These are phyloP conservation scores for Dendrocincla fuliginosa DNA, from an alignment of 2,797 vertebrate genomes.

Conservation along the genomic window DNA sequence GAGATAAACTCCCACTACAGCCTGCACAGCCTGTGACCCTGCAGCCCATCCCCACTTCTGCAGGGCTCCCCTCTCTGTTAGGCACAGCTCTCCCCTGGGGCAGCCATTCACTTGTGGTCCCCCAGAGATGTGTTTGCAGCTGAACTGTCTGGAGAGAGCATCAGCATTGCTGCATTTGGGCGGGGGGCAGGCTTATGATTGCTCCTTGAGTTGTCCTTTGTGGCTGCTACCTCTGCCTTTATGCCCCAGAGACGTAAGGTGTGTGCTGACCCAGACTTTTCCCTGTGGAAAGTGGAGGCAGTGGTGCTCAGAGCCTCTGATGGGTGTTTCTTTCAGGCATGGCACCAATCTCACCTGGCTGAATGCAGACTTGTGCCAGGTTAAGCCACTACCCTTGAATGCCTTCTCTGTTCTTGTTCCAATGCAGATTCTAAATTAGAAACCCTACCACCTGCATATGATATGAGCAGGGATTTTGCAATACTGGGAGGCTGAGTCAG, in stretches of 20 bases:
- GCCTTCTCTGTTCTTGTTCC: conserved; percentile 31
- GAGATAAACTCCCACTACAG: not conserved
- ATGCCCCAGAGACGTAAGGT: accelerated
- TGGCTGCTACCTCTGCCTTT: not conserved
- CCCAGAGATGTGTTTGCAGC: accelerated
- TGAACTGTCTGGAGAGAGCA: not conserved
- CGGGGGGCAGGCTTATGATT: not conserved
- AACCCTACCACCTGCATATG: not conserved
- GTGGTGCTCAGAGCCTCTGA: not conserved
- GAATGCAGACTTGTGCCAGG: not conserved
- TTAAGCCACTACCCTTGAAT: not conserved
- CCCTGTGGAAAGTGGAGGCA: not conserved
- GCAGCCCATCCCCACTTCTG: not conserved
- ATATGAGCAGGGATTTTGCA: conserved; percentile 4
- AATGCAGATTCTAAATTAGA: not conserved
- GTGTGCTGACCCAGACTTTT: not conserved
- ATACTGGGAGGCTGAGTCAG: conserved; percentile 26
- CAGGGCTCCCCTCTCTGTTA: accelerated
- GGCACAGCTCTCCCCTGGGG: not conserved
- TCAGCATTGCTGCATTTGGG: not conserved
- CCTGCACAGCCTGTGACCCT: not conserved
- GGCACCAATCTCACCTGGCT: not conserved
- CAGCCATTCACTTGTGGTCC: accelerated
- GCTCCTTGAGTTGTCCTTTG: not conserved
- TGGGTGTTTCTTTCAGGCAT: not conserved